phyloP scores from a whole-genome alignment of 1,140 invertebrate genomes.

The Bombus consobrinus region DNA sequence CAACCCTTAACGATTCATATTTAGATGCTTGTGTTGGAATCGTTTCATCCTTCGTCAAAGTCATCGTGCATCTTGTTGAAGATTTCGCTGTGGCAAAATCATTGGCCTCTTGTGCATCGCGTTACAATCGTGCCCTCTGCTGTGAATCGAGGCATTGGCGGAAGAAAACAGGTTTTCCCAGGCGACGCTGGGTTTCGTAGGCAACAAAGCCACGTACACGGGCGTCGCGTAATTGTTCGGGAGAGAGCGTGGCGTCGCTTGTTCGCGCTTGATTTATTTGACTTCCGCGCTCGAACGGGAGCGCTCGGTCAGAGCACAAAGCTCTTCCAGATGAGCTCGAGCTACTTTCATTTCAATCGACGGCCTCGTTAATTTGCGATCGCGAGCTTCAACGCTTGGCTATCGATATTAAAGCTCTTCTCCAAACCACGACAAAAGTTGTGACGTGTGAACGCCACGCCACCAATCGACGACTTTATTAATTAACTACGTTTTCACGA shows the following conservation, averaged over 20 bases:
- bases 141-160: background rate
- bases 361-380: constrained; percentile 15
- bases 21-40: too few species aligned
- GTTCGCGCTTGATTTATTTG: constrained; percentile 60
- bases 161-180: constrained; percentile 42
- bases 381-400: background rate
- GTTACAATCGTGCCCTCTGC: background rate
- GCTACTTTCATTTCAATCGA: constrained; percentile 40
- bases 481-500: constrained; percentile 12
- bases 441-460: background rate
- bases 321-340: constrained; percentile 13
- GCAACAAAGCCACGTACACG: constrained; percentile 54
- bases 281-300: constrained; percentile 36
- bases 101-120: background rate
- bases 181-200: constrained; percentile 25
- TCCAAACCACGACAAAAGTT: background rate
- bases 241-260: background rate
- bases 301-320: constrained; percentile 12
- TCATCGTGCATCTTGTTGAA: background rate
- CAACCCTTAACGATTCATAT: too few species aligned
- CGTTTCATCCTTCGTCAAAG: background rate
- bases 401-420: constrained; percentile 10
- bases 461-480: background rate
- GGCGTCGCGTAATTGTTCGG: constrained; percentile 62
- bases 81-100: background rate